Base-by-base conservation (phyloP, 1,140 invertebrate species). In the Melanaphis sacchari region DNA sequence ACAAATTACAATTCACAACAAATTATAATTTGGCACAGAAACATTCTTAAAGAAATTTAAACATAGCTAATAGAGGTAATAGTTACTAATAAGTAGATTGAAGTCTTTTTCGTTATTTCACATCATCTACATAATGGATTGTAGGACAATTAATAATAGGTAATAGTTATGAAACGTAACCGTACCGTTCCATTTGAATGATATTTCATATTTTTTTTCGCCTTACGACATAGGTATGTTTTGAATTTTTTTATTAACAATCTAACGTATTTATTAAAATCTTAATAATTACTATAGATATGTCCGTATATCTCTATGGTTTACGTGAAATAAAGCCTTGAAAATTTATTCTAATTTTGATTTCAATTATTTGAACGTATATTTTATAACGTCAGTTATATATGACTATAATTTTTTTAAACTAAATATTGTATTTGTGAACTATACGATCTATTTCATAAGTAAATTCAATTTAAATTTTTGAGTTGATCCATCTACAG, bases 71-170 rank as follows among this genome's bases (percentile, higher is more conserved):
- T 5, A 2, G 31, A n/a, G 15, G 11, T 66, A 31, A 66, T 76
- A 49, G 46, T 49, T 49, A 49, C 46, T 49, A 76, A 76, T n/a
- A 46, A 46, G 84, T 31, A 15, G 11, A 43, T 87, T n/a, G 41
- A 15, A 4, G 26, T 87, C 40, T 15, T 21, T 84, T 85, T 41
- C 38, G 82, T 85, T 46, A n/a, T 43, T n/a, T 87, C 26, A 31
- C 15, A 31, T 43, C 84, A 22, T 46, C 31, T n/a, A 87, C 21
- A 43, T 87, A 87, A 87, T 36, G 41, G 31, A n/a, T 41, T 43
- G 18, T 43, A n/a, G 26, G 26, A 87, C 41, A 87, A 87, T 87
- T 87, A 87, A 87, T 43, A 87, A 87, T 87, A 49, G 46, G 46
- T 49, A 43, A 87, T n/a, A 76, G 31, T 87, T 87, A 87, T 43